Conservation (phyloP, 53 echinoderm and acorn worm genomes). For the Luidia sarsii region DNA sequence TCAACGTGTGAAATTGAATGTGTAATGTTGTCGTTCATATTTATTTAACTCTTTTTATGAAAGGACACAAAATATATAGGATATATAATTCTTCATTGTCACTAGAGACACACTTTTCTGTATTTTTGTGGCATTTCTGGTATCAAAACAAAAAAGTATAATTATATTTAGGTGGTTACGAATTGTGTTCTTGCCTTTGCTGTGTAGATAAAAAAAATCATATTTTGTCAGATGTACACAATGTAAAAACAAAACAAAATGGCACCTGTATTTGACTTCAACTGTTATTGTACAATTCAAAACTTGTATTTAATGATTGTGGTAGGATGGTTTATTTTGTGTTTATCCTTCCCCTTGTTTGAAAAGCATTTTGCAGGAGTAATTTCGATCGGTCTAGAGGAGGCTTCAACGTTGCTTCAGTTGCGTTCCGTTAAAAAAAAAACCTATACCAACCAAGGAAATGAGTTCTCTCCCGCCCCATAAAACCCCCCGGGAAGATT, state of each 20-base stretch:
- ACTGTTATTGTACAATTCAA: slow-evolving; percentile 15
- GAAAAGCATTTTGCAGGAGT: not conserved
- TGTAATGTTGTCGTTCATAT: slow-evolving; percentile 26
- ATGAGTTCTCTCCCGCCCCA: not conserved
- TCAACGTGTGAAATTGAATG: slow-evolving; percentile 27
- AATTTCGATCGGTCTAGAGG: slow-evolving; percentile 32
- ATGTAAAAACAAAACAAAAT: not conserved
- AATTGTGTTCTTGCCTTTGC: slow-evolving; percentile 55
- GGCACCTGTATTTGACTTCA: slow-evolving; percentile 15
- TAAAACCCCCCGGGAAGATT: too few relatives aligned
- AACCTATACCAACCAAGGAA: slow-evolving; percentile 30
- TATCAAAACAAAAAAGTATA: slow-evolving; percentile 22
- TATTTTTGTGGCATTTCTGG: slow-evolving; percentile 43
- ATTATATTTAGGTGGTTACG: slow-evolving; percentile 20
- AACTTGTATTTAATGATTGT: not conserved
- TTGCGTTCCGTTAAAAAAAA: too few relatives aligned
- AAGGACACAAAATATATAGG: slow-evolving; percentile 46
- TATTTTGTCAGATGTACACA: slow-evolving; percentile 53
- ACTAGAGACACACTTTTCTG: slow-evolving; percentile 31
- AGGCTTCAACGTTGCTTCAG: not conserved
- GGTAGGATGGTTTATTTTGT: slow-evolving; percentile 25
- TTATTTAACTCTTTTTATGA: slow-evolving; percentile 41
- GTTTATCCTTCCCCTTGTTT: not conserved
- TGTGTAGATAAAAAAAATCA: slow-evolving; percentile 42
- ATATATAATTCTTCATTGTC: slow-evolving; percentile 42